A percentile compares a stretch with the other conserved stretches of the same genome.
These are phyloP conservation scores for Latrodectus elegans DNA, from an alignment of 2,888 invertebrate genomes.

Conservation along the genomic window DNA sequence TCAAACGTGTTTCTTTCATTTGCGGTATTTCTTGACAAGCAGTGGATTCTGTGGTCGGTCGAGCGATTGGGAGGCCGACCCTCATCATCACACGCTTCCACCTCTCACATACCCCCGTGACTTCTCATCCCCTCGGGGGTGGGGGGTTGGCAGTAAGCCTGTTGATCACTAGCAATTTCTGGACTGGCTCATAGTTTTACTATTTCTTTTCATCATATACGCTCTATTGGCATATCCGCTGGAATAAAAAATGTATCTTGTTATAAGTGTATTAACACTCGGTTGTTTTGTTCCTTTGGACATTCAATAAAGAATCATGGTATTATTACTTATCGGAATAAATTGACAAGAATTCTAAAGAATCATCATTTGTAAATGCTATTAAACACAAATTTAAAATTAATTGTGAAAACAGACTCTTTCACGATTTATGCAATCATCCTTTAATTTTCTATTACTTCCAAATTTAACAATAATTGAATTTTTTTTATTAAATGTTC, in stretches of 20 bases:
- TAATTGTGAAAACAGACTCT: not conserved
- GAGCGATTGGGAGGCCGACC: constrained; percentile 39
- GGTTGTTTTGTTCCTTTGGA: no score
- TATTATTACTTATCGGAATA: not conserved
- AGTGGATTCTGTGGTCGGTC: constrained; percentile 53
- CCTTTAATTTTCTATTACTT: not conserved
- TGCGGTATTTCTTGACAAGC: constrained; percentile 57
- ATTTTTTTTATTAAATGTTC: not conserved
- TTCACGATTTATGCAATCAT: not conserved
- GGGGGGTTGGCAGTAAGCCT: constrained; percentile 8
- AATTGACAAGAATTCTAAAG: not conserved
- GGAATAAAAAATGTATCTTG: no score
- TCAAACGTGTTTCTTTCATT: constrained; percentile 57
- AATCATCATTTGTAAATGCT: not conserved
- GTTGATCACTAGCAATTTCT: constrained; percentile 50
- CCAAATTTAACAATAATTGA: not conserved
- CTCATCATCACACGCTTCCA: constrained; percentile 32
- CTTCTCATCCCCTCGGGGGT: constrained; percentile 12
- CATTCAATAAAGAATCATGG: no score
- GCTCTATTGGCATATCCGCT: not conserved
- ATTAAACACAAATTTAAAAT: not conserved
- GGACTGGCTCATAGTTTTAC: not conserved
- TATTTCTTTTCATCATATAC: not conserved
- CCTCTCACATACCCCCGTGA: constrained; percentile 15
- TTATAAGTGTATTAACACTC: no score